Percentiles rank a stretch among this genome's conserved stretches.
phyloP scores from a whole-genome alignment of 2,113 vertebrate genomes.

The Grallaria varia region DNA sequence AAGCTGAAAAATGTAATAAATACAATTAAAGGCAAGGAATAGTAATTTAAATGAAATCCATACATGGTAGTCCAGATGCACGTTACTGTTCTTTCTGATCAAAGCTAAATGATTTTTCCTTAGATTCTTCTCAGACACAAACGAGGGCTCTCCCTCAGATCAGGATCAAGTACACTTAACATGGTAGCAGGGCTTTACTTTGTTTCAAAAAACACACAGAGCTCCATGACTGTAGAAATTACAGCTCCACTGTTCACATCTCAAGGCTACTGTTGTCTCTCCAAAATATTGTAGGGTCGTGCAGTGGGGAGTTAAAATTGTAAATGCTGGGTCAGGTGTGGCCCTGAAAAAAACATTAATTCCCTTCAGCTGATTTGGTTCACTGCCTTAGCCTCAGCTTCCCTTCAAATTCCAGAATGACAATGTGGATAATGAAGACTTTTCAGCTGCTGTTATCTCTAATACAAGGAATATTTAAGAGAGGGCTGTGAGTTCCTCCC shows the following conservation, averaged over 20 bases:
- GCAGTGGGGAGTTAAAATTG: not conserved
- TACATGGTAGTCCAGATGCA: not conserved
- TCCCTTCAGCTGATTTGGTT: not conserved
- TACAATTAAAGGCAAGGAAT: not conserved
- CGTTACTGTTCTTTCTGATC: not conserved
- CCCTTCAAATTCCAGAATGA: not conserved
- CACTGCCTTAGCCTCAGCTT: not conserved
- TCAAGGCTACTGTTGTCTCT: not conserved
- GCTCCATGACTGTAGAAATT: not conserved
- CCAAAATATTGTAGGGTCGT: not conserved
- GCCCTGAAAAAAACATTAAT: not conserved
- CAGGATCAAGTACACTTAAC: not conserved
- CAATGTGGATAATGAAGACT: not conserved
- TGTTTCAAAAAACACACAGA: not conserved
- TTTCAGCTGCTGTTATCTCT: not conserved
- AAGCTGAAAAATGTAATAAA: not conserved
- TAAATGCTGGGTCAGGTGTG: rapidly evolving
- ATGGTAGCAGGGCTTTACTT: not conserved
- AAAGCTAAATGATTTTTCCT: not conserved
- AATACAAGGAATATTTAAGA: not conserved
- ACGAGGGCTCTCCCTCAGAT: not conserved
- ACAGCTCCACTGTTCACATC: not conserved
- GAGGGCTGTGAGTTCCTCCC: not conserved
- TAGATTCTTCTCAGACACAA: not conserved
- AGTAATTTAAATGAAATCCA: not conserved